Evolutionary conservation across 2,888 invertebrate species (phyloP).

Genomic region (Diadromus collaris): DNA sequence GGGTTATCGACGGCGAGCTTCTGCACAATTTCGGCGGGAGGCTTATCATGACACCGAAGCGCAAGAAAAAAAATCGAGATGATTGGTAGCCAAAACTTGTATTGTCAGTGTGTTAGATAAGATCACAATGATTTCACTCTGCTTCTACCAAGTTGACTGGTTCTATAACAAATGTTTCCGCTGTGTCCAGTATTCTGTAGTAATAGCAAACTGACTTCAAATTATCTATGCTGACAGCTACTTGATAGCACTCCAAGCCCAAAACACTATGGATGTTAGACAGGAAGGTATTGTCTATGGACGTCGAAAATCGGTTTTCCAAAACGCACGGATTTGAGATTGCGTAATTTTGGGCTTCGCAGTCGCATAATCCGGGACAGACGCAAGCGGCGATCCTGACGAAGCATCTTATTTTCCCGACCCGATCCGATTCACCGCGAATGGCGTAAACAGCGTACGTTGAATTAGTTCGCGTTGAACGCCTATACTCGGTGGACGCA

Average conservation of each 20-base stretch:
- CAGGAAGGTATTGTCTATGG: background rate
- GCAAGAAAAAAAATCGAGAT: no score
- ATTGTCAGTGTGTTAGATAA: no score
- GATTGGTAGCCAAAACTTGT: no score
- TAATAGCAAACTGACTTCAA: conserved; percentile 26
- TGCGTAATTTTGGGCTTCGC: conserved; percentile 23
- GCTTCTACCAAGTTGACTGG: conserved; percentile 1
- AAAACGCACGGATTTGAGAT: conserved; percentile 19
- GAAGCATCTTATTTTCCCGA: conserved; percentile 45
- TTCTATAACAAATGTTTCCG: conserved; percentile 8
- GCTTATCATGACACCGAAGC: no score
- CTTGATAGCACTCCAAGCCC: background rate
- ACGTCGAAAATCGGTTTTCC: conserved; percentile 17
- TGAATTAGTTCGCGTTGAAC: conserved; percentile 38
- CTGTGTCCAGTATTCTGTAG: conserved; percentile 2
- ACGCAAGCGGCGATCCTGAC: conserved; percentile 38
- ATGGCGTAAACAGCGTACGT: conserved; percentile 32
- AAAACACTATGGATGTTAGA: background rate
- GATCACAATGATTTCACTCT: background rate
- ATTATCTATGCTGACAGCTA: conserved; percentile 8
- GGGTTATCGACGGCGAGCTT: no score
- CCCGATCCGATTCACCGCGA: conserved; percentile 19
- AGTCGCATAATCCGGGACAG: conserved; percentile 46
- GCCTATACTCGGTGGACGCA: conserved; percentile 32
- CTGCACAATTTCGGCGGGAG: no score